Percentiles rank a stretch among this genome's conserved stretches.
These are phyloP conservation scores for Pimephales promelas DNA, from an alignment of 2,113 vertebrate genomes.

Conservation along the genomic window DNA sequence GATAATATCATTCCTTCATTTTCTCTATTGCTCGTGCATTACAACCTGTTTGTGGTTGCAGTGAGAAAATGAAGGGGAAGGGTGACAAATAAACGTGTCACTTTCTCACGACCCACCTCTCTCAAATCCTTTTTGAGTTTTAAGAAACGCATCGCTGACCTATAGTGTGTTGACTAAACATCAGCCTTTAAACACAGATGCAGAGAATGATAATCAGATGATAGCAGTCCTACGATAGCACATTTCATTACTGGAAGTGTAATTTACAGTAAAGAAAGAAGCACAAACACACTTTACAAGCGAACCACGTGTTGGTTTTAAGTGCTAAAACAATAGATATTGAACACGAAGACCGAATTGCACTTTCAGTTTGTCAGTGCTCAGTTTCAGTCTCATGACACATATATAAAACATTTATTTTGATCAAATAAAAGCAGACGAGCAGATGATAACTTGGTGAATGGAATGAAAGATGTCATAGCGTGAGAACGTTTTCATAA, in stretches of 20 bases:
- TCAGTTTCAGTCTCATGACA: neutral
- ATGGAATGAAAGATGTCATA: neutral
- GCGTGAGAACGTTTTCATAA: neutral
- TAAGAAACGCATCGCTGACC: neutral
- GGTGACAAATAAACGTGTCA: slow-evolving; percentile 48
- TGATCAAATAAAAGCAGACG: neutral
- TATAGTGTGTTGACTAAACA: no score
- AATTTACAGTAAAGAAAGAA: neutral
- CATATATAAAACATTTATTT: neutral
- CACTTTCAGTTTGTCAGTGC: no score
- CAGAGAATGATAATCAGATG: neutral
- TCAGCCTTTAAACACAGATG: neutral
- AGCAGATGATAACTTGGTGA: neutral
- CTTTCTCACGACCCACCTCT: slow-evolving; percentile 71
- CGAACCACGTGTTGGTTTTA: neutral
- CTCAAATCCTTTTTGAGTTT: neutral
- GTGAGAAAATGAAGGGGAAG: slow-evolving; percentile 3
- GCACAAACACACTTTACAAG: neutral
- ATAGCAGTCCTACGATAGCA: neutral
- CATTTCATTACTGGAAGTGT: neutral
- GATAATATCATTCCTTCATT: neutral
- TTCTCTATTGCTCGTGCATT: neutral
- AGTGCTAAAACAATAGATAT: neutral
- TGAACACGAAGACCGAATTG: neutral
- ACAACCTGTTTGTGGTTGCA: slow-evolving; percentile 7